These are phyloP conservation scores for Schlechtendalia chinensis DNA, from an alignment of 1,140 invertebrate genomes.

Conservation along the genomic window DNA sequence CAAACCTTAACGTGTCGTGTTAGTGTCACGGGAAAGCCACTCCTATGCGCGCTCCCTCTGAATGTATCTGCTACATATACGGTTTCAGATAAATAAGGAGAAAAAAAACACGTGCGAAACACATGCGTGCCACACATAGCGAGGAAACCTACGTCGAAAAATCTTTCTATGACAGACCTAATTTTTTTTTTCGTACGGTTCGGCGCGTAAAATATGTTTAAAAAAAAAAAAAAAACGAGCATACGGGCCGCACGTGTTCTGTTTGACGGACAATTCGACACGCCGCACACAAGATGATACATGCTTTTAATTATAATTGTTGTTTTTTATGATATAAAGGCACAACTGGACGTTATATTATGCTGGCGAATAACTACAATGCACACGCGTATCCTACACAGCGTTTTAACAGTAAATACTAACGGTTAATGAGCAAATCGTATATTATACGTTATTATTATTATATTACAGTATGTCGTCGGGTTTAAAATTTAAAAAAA, in stretches of 20 bases:
- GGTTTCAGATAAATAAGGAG: not conserved
- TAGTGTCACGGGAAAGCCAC: not conserved
- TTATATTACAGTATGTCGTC: too few relatives aligned
- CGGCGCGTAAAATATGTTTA: not conserved
- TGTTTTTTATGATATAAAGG: not conserved
- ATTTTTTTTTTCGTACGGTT: constrained; percentile 1
- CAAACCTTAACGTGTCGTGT: not conserved
- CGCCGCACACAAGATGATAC: not conserved
- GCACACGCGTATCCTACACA: not conserved
- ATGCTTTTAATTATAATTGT: not conserved
- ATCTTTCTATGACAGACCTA: not conserved
- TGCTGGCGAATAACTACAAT: not conserved
- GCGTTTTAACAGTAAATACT: not conserved
- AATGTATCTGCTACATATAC: too few relatives aligned
- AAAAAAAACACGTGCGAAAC: not conserved
- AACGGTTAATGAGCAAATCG: not conserved
- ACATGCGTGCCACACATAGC: not conserved
- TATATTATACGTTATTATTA: too few relatives aligned
- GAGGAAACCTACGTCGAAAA: not conserved
- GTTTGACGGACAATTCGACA: constrained; percentile 4
- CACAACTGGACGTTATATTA: too few relatives aligned
- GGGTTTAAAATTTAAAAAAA: too few relatives aligned
- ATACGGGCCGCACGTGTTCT: constrained; percentile 10
- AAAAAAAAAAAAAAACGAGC: not conserved
- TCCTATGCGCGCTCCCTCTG: not conserved